These are phyloP conservation scores for Prolemur simus DNA, from an alignment of 2,113 vertebrate genomes.

Conservation along the genomic window DNA sequence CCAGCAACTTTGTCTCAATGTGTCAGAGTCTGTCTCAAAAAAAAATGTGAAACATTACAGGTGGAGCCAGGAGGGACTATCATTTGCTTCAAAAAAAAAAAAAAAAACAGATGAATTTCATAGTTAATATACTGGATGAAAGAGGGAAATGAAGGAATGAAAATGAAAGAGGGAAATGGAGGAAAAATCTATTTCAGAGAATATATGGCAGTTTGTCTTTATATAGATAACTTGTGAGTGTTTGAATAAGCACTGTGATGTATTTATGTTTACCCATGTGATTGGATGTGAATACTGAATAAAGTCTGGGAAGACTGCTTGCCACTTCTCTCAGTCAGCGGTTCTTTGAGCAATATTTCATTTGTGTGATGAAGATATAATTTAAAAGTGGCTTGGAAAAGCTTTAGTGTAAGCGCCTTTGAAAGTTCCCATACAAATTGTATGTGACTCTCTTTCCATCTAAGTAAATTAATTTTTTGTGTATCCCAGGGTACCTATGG, in stretches of 20 bases:
- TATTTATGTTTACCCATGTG: constrained; percentile 66
- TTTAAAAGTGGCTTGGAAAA: constrained; percentile 65
- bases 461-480: constrained; percentile 62
- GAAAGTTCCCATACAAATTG: constrained; percentile 48
- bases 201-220: constrained; percentile 60
- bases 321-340: constrained; percentile 53
- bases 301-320: constrained; percentile 42
- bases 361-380: constrained; percentile 34
- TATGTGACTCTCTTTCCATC: constrained; percentile 31
- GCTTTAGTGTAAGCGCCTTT: constrained; percentile 48
- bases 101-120: constrained; percentile 17
- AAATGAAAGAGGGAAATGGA: constrained; percentile 48
- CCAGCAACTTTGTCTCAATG: neutral
- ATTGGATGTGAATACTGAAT: constrained; percentile 65
- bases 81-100: neutral
- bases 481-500: constrained; percentile 2
- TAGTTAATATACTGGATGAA: constrained; percentile 41
- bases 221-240: constrained; percentile 49
- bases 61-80: neutral
- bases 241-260: constrained; percentile 50
- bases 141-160: constrained; percentile 31
- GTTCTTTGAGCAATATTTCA: constrained; percentile 46
- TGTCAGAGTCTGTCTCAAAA: constrained; percentile 37
- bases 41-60: constrained; percentile 34
- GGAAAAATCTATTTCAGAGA: constrained; percentile 49